A percentile compares a stretch with the other conserved stretches of the same genome.
Evolutionary conservation across 2,888 invertebrate genomes (phyloP).

Genomic region (Tiliacea aurago): DNA sequence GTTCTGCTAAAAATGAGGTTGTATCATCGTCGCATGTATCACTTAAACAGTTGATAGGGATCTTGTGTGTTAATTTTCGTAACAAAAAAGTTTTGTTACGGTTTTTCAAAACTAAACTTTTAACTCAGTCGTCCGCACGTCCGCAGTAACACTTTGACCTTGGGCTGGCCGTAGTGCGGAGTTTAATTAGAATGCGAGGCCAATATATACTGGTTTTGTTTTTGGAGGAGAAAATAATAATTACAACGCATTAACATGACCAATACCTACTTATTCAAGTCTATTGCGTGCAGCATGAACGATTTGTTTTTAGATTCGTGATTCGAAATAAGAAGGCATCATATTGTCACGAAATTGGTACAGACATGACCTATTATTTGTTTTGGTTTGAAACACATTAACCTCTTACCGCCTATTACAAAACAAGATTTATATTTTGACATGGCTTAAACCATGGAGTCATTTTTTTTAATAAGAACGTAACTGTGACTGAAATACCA

Average conservation of each 20-base stretch:
- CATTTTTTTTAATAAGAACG: no score
- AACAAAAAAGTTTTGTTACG: background rate
- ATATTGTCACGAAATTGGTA: no score
- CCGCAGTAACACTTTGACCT: background rate
- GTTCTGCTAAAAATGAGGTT: background rate
- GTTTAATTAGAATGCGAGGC: background rate
- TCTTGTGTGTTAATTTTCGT: background rate
- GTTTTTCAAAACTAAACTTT: background rate
- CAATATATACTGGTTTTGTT: background rate
- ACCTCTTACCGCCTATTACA: no score
- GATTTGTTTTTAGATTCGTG: no score
- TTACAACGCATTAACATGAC: background rate
- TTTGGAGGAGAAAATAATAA: background rate
- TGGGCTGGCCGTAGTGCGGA: background rate
- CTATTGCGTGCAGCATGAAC: no score
- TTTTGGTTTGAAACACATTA: background rate
- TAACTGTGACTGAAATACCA: no score
- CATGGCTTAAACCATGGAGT: no score
- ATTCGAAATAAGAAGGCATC: background rate
- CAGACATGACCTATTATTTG: background rate
- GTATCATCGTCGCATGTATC: background rate
- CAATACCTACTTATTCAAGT: background rate
- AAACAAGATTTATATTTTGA: no score
- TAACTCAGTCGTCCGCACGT: background rate
- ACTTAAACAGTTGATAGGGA: background rate